Evolutionary conservation across 2,797 vertebrate genomes (phyloP).

Genomic region (Lophius americanus): DNA sequence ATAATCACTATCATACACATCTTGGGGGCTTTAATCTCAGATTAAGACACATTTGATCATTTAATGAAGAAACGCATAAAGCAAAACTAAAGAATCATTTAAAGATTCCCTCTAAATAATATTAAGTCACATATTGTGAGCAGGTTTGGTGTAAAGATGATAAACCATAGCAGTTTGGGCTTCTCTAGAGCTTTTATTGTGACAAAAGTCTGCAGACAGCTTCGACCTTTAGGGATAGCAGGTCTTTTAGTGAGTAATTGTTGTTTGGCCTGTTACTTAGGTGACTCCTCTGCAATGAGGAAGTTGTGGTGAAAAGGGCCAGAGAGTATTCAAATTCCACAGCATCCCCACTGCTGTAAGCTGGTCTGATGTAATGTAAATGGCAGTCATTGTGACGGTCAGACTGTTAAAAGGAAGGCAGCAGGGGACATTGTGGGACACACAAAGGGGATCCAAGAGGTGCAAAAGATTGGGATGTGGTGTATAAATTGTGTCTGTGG

Average conservation of each 20-base stretch:
- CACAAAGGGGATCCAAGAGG: conserved; percentile 23
- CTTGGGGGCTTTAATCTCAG: conserved; percentile 2
- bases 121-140: neutral
- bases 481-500: conserved; percentile 5
- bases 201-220: conserved; percentile 12
- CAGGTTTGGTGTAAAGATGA: neutral
- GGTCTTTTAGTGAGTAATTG: conserved; percentile 31
- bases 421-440: conserved; percentile 62
- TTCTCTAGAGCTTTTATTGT: neutral
- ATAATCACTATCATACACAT: conserved; percentile 13
- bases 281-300: conserved; percentile 48
- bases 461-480: neutral
- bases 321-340: conserved; percentile 57
- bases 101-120: conserved; percentile 7
- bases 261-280: conserved; percentile 45
- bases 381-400: conserved; percentile 57
- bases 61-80: conserved; percentile 1
- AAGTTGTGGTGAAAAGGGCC: conserved; percentile 35
- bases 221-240: conserved; percentile 39
- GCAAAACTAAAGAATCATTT: neutral
- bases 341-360: conserved; percentile 33
- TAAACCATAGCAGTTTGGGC: conserved; percentile 5
- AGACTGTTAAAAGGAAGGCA: conserved; percentile 31
- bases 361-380: conserved; percentile 47
- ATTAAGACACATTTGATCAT: conserved; percentile 15